Evolutionary conservation across 2,113 vertebrate genomes (phyloP).

Genomic region (Murina feae): DNA sequence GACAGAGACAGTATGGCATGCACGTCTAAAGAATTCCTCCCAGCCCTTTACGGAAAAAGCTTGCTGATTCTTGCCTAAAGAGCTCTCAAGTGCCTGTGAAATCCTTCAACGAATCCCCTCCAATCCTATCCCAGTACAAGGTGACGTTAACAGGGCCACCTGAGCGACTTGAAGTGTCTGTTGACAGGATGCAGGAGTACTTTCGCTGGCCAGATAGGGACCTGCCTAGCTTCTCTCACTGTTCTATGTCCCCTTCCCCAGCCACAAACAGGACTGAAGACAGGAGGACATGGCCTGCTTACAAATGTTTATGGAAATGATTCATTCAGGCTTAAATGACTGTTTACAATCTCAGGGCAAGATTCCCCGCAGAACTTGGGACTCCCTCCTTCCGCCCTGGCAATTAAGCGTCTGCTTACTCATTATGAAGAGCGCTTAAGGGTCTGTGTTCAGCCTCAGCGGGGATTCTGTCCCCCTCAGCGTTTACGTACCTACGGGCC

Average conservation of each 20-base stretch:
- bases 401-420: slow-evolving; percentile 9
- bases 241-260: background rate
- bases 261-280: background rate
- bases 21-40: background rate
- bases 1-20: background rate
- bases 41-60: background rate
- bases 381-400: background rate
- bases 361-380: background rate
- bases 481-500: background rate
- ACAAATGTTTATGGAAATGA: background rate
- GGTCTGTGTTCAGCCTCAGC: background rate
- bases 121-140: background rate
- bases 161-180: background rate
- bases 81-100: background rate
- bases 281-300: background rate
- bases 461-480: background rate
- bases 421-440: background rate
- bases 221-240: background rate
- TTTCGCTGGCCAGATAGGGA: background rate
- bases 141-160: background rate
- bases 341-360: background rate
- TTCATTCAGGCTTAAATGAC: slow-evolving; percentile 25
- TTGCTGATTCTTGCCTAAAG: background rate
- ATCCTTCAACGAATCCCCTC: background rate
- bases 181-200: background rate